phyloP scores from a whole-genome alignment of 2,888 invertebrate genomes.

The Acrobasis repandana region DNA sequence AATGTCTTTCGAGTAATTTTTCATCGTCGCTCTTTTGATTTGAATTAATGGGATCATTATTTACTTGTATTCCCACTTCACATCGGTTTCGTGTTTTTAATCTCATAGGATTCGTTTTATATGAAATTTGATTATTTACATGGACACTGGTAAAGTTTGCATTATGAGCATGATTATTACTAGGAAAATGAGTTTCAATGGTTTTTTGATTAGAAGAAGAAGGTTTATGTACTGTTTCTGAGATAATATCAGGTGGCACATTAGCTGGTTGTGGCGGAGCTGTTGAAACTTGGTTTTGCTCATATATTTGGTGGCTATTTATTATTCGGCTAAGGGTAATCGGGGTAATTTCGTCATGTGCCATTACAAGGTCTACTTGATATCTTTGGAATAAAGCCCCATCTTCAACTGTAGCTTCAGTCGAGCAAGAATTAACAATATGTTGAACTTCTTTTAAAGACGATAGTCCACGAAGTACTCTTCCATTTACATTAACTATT shows the following conservation, averaged over 20 bases:
- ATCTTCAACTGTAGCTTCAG: constrained; percentile 67
- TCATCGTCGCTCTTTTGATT: constrained; percentile 80
- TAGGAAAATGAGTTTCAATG: constrained; percentile 75
- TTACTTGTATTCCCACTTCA: constrained; percentile 63
- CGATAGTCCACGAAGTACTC: constrained; percentile 88
- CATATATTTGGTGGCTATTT: constrained; percentile 55
- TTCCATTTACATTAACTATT: constrained; percentile 94
- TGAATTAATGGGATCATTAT: constrained; percentile 53
- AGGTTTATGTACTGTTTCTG: constrained; percentile 73
- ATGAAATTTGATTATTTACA: constrained; percentile 40
- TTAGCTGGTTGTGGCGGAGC: constrained; percentile 39
- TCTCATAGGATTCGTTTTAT: constrained; percentile 42
- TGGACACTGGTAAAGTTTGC: constrained; percentile 43
- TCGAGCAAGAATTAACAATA: constrained; percentile 79
- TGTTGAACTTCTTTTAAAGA: constrained; percentile 85
- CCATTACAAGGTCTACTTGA: constrained; percentile 85
- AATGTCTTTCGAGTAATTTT: constrained; percentile 71
- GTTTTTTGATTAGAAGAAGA: constrained; percentile 67
- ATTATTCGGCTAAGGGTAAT: constrained; percentile 74
- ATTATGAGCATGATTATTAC: constrained; percentile 58
- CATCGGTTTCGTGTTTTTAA: constrained; percentile 53
- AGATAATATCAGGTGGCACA: constrained; percentile 75
- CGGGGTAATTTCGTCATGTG: constrained; percentile 85
- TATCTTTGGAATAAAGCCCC: constrained; percentile 68
- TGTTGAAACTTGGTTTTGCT: constrained; percentile 48